These are phyloP conservation scores for Xenopus petersii DNA, from an alignment of 2,797 vertebrate species.

Conservation along the genomic window DNA sequence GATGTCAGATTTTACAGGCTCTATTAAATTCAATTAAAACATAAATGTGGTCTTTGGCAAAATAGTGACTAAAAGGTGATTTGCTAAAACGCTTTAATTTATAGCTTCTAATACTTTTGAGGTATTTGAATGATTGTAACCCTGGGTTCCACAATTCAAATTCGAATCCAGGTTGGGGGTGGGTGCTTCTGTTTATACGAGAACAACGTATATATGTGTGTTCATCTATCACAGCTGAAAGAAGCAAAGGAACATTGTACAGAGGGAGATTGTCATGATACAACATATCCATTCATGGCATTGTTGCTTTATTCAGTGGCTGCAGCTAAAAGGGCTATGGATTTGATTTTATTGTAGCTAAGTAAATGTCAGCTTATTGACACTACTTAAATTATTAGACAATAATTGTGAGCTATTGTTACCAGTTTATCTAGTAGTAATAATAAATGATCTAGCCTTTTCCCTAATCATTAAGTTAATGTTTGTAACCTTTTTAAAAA, in stretches of 20 bases:
- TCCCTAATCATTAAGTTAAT: too few relatives aligned
- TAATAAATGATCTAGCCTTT: too few relatives aligned
- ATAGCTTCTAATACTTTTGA: constrained; percentile 50
- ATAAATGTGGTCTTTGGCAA: not conserved
- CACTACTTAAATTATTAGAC: too few relatives aligned
- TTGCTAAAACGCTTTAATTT: constrained; percentile 22
- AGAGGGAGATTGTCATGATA: not conserved
- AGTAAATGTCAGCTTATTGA: too few relatives aligned
- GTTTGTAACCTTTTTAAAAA: too few relatives aligned
- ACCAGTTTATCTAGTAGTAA: too few relatives aligned
- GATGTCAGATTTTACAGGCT: not conserved
- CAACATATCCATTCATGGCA: constrained; percentile 12
- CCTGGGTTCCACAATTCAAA: constrained; percentile 49
- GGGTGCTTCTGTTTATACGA: constrained; percentile 14
- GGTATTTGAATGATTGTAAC: constrained; percentile 50
- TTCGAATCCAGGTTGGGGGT: constrained; percentile 46
- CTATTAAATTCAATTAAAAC: too few relatives aligned
- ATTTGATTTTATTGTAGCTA: not conserved
- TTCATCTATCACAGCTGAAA: constrained; percentile 34
- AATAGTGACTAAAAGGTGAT: not conserved
- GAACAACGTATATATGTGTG: constrained; percentile 26
- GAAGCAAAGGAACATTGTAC: not conserved
- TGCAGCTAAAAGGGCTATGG: not conserved
- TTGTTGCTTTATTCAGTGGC: not conserved
- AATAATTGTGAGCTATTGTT: too few relatives aligned